Conservation (phyloP, 2,113 vertebrate species). For the Micronycteris hirsuta region DNA sequence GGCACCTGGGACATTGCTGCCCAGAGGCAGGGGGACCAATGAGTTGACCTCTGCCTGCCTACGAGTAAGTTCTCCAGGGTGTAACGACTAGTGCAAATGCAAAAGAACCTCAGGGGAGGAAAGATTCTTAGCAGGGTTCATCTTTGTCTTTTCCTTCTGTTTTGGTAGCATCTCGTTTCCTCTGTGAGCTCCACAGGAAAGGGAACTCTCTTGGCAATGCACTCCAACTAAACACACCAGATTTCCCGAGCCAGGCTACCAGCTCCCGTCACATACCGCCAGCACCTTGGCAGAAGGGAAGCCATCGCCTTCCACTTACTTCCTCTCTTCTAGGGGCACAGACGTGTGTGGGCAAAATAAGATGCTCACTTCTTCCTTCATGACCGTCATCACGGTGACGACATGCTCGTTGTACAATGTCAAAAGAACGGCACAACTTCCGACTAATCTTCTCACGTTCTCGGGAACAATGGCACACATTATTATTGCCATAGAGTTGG, state of each 20-base stretch:
- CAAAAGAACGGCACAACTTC: background rate
- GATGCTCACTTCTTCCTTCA: background rate
- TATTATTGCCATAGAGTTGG: background rate
- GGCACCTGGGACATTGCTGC: background rate
- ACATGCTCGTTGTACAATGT: background rate
- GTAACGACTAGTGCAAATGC: background rate
- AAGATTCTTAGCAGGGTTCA: background rate
- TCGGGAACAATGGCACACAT: background rate
- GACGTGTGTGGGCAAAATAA: background rate
- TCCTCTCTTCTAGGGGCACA: background rate
- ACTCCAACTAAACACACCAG: background rate
- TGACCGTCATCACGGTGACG: background rate
- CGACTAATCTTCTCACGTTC: background rate
- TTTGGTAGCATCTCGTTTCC: background rate
- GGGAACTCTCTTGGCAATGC: background rate
- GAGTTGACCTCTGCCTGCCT: background rate
- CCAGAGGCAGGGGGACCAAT: background rate
- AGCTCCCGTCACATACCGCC: background rate
- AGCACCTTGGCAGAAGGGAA: background rate
- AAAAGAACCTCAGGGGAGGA: background rate
- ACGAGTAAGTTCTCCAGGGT: background rate
- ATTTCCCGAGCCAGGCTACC: background rate
- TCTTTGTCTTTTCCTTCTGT: background rate
- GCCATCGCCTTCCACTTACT: background rate
- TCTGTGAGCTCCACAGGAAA: background rate